Percentiles rank a stretch among this genome's conserved stretches.
These are phyloP conservation scores for Pristionchus maxplancki DNA, from an alignment of 2,888 invertebrate species.

Conservation along the genomic window DNA sequence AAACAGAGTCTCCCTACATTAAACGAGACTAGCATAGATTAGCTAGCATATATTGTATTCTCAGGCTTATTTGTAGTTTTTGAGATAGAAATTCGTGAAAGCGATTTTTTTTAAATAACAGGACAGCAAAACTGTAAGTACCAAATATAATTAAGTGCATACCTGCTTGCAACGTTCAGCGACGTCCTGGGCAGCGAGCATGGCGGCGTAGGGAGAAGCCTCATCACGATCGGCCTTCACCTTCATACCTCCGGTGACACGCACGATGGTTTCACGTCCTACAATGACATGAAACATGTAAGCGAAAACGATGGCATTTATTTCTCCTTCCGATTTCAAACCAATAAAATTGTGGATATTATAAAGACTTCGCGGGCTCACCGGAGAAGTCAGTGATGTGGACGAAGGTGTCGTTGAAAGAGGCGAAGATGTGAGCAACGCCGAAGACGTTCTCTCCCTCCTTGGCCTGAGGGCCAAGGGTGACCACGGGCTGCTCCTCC, in stretches of 20 bases:
- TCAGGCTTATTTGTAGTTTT: too few species aligned
- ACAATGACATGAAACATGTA: neutral
- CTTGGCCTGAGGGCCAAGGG: conserved; percentile 79
- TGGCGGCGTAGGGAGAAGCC: conserved; percentile 99
- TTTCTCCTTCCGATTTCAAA: too few species aligned
- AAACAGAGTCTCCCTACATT: too few species aligned
- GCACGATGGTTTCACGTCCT: conserved; percentile 82
- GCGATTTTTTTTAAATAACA: neutral
- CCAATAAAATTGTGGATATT: too few species aligned
- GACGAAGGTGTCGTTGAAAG: conserved; percentile 99
- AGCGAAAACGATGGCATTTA: too few species aligned
- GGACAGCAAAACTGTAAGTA: too few species aligned
- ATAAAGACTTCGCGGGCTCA: conserved; percentile 81
- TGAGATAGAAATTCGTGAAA: too few species aligned
- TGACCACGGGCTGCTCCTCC: conserved; percentile 96
- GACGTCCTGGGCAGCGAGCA: conserved; percentile 99
- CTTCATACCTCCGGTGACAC: conserved; percentile 95
- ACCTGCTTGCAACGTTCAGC: conserved; percentile 97
- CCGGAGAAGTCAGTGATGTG: conserved; percentile 99
- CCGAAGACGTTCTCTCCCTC: conserved; percentile 98
- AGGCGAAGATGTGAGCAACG: conserved; percentile 99
- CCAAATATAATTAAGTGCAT: conserved; percentile 4
- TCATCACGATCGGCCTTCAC: conserved; percentile 99
- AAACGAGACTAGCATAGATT: neutral
- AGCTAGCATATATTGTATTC: neutral